Base-by-base conservation (phyloP, 1,140 invertebrate genomes). In the Dendrolimus punctatus region DNA sequence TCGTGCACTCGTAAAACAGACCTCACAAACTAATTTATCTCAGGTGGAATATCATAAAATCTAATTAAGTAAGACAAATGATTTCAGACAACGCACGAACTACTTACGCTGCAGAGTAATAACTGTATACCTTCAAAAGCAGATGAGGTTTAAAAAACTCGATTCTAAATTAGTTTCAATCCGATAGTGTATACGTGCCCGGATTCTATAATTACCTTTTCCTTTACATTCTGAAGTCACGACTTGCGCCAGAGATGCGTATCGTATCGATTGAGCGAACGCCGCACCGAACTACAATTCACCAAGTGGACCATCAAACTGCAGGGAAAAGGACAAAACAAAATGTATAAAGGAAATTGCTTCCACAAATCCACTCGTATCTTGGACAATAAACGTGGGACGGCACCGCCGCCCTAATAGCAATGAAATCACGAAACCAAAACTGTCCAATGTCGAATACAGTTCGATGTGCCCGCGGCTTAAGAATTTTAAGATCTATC, bases 301-400 rank as follows among this genome's bases (percentile, higher is more conserved):
- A 79, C 76, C 64, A 71, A 75, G 69, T 76, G 73, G 77, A 77
- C 82, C 73, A 81, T 83, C 82, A 85, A 85, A 85, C 79, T 84
- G 77, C 74, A 76, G 68, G 79, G 74, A 83, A 82, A 82, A 80
- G 80, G 80, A 84, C 80, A 83, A 83, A 86, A 86, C 80, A 84
- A 86, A 86, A 84, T 84, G 80, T 86, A 86, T 84, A 86, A 83
- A 86, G 83, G 80, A 86, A 86, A 86, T 86, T 86, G 83, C 80
- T 84, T 86, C 80, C 80, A 86, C 83, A 84, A 86, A 86, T 86
- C 83, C 78, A 86, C 76, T 86, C 80, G 73, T 86, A 84, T 86
- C 83, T 86, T 80, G 75, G 71, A 77, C 83, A 86, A 86, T 86
- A 86, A 86, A 86, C 71, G 83, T 80, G 70, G 71, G 75, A 74